A percentile compares a stretch with the other conserved stretches of the same genome.
Evolutionary conservation across 2,888 invertebrate genomes (phyloP).

Genomic region (Tipula vernalis): DNA sequence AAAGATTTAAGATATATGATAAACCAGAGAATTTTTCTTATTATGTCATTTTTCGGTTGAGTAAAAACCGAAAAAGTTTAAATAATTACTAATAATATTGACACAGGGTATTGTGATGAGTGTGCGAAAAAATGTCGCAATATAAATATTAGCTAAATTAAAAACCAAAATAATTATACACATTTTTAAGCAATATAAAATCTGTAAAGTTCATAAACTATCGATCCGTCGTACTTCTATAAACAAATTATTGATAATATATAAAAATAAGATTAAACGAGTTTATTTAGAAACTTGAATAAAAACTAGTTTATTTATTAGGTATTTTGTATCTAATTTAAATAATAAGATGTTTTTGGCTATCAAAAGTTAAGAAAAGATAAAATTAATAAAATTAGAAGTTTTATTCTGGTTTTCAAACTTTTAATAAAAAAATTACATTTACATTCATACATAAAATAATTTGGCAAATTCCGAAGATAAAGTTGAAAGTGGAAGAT

Average conservation of each 20-base stretch:
- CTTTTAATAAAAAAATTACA: neutral
- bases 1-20: neutral
- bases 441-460: neutral
- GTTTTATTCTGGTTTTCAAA: neutral
- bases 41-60: neutral
- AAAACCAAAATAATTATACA: neutral
- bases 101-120: neutral
- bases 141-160: neutral
- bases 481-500: neutral
- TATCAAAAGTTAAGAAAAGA: neutral
- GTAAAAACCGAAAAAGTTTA: neutral
- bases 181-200: neutral
- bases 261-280: neutral
- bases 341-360: neutral
- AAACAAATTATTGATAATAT: neutral
- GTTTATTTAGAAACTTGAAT: neutral
- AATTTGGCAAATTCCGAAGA: neutral
- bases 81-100: neutral
- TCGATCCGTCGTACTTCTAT: neutral
- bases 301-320: neutral
- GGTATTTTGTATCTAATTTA: neutral
- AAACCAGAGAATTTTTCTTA: neutral
- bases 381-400: neutral
- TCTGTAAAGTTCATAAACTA: neutral
- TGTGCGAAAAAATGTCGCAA: neutral